phyloP scores from a whole-genome alignment of 2,113 vertebrate species.

The Platysteira castanea region DNA sequence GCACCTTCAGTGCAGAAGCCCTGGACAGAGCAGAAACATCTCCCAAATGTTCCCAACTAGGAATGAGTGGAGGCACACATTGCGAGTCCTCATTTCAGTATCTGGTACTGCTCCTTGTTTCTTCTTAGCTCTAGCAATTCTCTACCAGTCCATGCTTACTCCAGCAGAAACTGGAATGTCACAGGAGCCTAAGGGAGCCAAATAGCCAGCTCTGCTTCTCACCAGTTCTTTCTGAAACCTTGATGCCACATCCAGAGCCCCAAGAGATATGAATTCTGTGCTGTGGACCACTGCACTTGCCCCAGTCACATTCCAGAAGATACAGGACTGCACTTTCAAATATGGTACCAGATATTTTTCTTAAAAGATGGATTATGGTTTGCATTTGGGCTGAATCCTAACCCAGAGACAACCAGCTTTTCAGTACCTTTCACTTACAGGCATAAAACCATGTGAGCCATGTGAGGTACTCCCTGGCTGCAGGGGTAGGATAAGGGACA shows the following conservation, averaged over 20 bases:
- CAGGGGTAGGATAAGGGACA: background rate
- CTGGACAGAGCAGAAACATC: background rate
- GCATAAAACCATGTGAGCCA: background rate
- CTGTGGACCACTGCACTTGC: background rate
- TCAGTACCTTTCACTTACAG: background rate
- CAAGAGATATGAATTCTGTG: background rate
- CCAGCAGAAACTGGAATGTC: background rate
- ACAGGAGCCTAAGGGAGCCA: background rate
- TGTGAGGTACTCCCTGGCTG: background rate
- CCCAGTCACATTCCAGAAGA: background rate
- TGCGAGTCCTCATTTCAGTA: background rate
- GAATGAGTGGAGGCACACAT: background rate
- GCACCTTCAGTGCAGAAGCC: background rate
- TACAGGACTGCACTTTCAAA: background rate
- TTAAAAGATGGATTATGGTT: background rate
- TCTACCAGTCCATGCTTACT: background rate
- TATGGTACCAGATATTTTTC: background rate
- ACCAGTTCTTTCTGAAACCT: background rate
- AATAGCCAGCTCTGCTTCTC: background rate
- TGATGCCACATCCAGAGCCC: background rate
- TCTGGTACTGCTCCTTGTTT: background rate
- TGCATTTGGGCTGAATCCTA: background rate
- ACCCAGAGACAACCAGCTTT: background rate
- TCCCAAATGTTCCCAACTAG: background rate
- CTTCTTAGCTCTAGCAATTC: background rate